Evolutionary conservation across 2,888 invertebrate species (phyloP).

Genomic region (Ypsolopha sequella): DNA sequence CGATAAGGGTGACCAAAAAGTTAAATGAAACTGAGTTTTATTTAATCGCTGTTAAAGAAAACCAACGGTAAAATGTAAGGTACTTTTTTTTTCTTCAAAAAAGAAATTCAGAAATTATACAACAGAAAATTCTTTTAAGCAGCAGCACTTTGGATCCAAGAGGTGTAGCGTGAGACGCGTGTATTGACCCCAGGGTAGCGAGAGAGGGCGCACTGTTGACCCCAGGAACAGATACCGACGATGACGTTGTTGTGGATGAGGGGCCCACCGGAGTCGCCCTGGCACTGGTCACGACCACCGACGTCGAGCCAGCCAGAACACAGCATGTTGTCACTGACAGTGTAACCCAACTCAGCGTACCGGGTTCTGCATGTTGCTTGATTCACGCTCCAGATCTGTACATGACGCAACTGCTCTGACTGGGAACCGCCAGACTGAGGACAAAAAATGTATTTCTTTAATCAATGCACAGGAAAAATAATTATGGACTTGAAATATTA

Average conservation of each 20-base stretch:
- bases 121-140: conserved; percentile 15
- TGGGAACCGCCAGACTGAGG: conserved; percentile 18
- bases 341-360: conserved; percentile 18
- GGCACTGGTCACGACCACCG: conserved; percentile 45
- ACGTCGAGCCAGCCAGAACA: conserved; percentile 40
- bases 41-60: too few relatives aligned
- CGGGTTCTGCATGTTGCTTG: conserved; percentile 20
- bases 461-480: not conserved
- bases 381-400: conserved; percentile 26
- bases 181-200: conserved; percentile 32
- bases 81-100: not conserved
- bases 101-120: conserved; percentile 1
- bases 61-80: not conserved
- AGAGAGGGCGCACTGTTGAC: conserved; percentile 21
- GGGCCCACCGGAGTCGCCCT: conserved; percentile 39
- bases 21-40: too few relatives aligned
- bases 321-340: conserved; percentile 29
- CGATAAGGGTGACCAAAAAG: too few relatives aligned
- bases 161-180: conserved; percentile 26
- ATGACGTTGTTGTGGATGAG: conserved; percentile 29
- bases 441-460: not conserved
- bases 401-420: conserved; percentile 30
- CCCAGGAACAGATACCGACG: conserved; percentile 36
- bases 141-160: conserved; percentile 28
- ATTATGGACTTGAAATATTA: not conserved